Base-by-base conservation (phyloP, 2,113 vertebrate genomes). In the Romanogobio albipinnatus region DNA sequence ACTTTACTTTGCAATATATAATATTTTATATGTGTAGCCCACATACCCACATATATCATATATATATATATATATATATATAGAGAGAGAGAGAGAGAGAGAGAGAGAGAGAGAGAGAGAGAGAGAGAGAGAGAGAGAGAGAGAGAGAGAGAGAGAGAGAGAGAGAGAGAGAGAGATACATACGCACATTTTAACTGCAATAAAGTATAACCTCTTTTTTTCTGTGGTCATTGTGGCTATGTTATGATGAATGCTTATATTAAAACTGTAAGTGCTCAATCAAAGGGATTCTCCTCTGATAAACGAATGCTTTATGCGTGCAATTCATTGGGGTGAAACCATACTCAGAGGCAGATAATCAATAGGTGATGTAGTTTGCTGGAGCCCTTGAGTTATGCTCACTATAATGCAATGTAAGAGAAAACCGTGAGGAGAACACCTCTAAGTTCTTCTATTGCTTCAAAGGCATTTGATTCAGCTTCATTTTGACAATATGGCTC, bases 201-300 rank as follows among this genome's bases (percentile, higher is more conserved):
- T 49, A 71, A 73, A 61, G 11, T 36, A 3, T 24, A 8, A 64
- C 61, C 5, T 15, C 36, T 43, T 22, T 43, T 6, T 19, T 70
- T 22, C n/a, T 49, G 45, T 47, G n/a, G 43, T 24, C 11, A 73
- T 47, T 73, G 39, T 61, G 66, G 53, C 14, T 66, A 8, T 24
- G 29, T 81, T 47, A 70, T 36, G 13, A 86, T 85, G 66, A 62
- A 43, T 64, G 29, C 22, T 59, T 82, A 43, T 39, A 58, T 89
- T 66, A 77, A 73, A 53, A 70, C 13, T 33, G 24, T 10, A 26
- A 86, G 84, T 66, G 90, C 88, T 90, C 33, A 71, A 49, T 85
- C 83, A 84, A 59, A 0, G 86, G 78, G 81, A 90, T 89, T 88
- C 87, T 87, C 77, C 39, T 7, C 89, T 89, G 89, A 90, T 74